phyloP scores from a whole-genome alignment of 92 coral and sea anemone genomes.

The Phymanthus crucifer region DNA sequence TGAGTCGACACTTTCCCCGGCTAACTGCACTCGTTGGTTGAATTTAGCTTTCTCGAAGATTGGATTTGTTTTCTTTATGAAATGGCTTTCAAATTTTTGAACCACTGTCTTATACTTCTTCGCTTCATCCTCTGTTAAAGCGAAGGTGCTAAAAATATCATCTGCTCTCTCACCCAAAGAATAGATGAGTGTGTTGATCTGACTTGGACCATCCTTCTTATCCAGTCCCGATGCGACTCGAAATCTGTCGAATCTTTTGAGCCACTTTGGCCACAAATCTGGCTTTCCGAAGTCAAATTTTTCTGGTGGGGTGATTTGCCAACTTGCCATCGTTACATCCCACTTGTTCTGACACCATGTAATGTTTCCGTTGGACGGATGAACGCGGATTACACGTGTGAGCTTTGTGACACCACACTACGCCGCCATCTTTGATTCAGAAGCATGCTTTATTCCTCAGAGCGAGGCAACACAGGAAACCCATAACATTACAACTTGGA shows the following conservation, averaged over 20 bases:
- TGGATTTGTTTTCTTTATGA: constrained; percentile 1
- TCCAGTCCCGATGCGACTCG: constrained; percentile 34
- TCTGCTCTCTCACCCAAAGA: constrained; percentile 47
- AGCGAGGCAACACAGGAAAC: too few relatives aligned
- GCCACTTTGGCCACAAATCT: constrained; percentile 47
- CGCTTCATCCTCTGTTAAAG: constrained; percentile 4
- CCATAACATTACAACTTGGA: too few relatives aligned
- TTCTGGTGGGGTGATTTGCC: constrained; percentile 39
- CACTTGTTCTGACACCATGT: constrained; percentile 31
- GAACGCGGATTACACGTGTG: too few relatives aligned
- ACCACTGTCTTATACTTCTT: constrained; percentile 14
- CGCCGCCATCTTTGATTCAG: too few relatives aligned
- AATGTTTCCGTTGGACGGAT: too few relatives aligned
- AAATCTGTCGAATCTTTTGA: constrained; percentile 38
- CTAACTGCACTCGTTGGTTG: constrained; percentile 19
- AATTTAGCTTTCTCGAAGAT: constrained; percentile 30
- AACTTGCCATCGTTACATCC: constrained; percentile 35
- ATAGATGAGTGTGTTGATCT: constrained; percentile 48
- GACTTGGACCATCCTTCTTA: constrained; percentile 34
- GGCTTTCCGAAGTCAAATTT: constrained; percentile 43
- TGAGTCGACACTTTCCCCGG: constrained; percentile 27
- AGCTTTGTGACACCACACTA: too few relatives aligned
- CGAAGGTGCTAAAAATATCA: constrained; percentile 16
- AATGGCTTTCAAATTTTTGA: constrained; percentile 19
- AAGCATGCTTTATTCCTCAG: too few relatives aligned